These are phyloP conservation scores for Lycophotia porphyrea DNA, from an alignment of 2,888 invertebrate genomes.

Conservation along the genomic window DNA sequence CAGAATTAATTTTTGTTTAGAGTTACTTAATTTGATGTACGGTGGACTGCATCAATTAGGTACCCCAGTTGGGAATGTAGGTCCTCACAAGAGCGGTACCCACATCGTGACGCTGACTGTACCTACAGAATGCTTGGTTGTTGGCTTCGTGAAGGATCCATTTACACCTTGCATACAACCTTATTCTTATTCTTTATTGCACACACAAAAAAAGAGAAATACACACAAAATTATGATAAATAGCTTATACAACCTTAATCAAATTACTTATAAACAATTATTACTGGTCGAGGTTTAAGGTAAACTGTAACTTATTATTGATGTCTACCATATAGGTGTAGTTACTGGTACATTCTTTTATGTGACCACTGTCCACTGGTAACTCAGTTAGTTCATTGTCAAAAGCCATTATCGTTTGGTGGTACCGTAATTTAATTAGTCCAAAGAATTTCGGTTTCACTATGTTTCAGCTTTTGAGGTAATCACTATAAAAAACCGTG, in stretches of 20 bases:
- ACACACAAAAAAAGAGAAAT: too few relatives aligned
- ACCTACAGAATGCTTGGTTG: too few relatives aligned
- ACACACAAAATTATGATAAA: too few relatives aligned
- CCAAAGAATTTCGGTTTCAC: background rate
- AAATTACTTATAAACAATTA: background rate
- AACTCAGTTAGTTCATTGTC: background rate
- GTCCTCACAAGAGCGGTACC: too few relatives aligned
- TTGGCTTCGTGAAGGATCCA: background rate
- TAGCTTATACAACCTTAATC: too few relatives aligned
- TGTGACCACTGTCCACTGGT: conserved; percentile 1
- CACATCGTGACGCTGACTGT: too few relatives aligned
- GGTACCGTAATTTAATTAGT: background rate
- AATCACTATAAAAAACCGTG: background rate
- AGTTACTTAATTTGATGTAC: too few relatives aligned
- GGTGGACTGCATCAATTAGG: too few relatives aligned
- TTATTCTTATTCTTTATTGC: too few relatives aligned
- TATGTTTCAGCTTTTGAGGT: background rate
- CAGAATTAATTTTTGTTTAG: too few relatives aligned
- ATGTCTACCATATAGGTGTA: background rate
- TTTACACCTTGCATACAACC: background rate
- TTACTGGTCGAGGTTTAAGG: background rate
- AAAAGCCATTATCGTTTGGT: conserved; percentile 9
- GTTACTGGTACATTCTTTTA: background rate
- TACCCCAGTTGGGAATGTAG: too few relatives aligned
- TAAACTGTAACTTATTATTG: background rate